Evolutionary conservation across 2,888 invertebrate genomes (phyloP).

Genomic region (Steinernema carpocapsae): DNA sequence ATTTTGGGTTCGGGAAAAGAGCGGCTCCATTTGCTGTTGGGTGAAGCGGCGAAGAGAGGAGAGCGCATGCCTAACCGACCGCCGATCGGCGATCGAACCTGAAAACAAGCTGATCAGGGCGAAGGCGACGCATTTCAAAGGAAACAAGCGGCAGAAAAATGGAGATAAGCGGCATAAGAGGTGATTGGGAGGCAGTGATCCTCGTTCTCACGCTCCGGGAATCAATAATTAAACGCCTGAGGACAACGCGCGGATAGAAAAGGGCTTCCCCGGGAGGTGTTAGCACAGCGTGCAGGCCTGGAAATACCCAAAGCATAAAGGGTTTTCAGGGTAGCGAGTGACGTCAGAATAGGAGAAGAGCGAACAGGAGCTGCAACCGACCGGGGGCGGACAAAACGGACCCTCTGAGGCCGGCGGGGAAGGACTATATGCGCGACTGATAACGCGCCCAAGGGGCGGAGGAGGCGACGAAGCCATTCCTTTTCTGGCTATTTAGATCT

Average conservation of each 20-base stretch:
- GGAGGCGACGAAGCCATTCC: background rate
- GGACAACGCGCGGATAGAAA: background rate
- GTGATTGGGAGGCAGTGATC: background rate
- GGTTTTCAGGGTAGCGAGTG: too few relatives aligned
- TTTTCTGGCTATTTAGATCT: background rate
- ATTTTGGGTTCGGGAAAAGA: background rate
- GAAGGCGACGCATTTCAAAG: background rate
- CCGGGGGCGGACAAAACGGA: conserved; percentile 11
- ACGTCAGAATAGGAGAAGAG: background rate
- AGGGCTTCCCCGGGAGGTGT: conserved; percentile 12
- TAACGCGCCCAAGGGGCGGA: conserved; percentile 14
- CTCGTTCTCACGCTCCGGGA: background rate
- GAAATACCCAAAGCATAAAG: too few relatives aligned
- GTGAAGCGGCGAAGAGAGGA: background rate
- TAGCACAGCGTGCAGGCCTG: background rate
- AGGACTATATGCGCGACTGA: conserved; percentile 31
- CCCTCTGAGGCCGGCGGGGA: background rate
- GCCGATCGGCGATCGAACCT: background rate
- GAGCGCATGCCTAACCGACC: background rate
- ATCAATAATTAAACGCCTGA: conserved; percentile 21
- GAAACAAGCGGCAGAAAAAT: background rate
- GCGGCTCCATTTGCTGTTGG: background rate
- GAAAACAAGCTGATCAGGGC: background rate
- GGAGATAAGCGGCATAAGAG: background rate
- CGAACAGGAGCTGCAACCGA: too few relatives aligned